Conservation (phyloP, 2,888 invertebrate genomes). For the Drosophila affinis region DNA sequence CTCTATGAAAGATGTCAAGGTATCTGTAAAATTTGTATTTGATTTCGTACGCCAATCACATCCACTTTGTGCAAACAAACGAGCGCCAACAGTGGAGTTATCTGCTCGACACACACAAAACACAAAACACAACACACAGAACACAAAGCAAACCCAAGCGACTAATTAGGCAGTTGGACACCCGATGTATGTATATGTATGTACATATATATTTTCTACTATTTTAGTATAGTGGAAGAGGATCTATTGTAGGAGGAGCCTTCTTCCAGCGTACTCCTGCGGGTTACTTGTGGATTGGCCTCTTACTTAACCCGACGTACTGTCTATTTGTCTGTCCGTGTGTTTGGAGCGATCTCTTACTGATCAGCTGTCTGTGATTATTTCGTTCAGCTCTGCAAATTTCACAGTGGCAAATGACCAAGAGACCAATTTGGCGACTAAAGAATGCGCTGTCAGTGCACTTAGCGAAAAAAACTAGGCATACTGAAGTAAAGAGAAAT, state of each 20-base stretch:
- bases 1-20: constrained; percentile 81
- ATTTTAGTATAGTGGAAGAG: not conserved
- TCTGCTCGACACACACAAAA: not conserved
- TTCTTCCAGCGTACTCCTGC: not conserved
- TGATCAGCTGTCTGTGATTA: not conserved
- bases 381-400: too few relatives aligned
- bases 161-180: constrained; percentile 11
- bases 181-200: constrained; percentile 2
- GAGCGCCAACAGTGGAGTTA: too few relatives aligned
- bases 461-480: too few relatives aligned
- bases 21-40: constrained; percentile 61
- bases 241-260: not conserved
- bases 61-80: constrained; percentile 26
- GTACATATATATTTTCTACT: not conserved
- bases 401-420: too few relatives aligned
- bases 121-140: constrained; percentile 13
- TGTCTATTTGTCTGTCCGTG: too few relatives aligned
- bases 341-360: too few relatives aligned
- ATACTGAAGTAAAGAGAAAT: too few relatives aligned
- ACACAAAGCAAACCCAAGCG: constrained; percentile 16
- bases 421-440: too few relatives aligned
- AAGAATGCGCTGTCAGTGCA: too few relatives aligned
- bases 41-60: constrained; percentile 65
- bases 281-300: too few relatives aligned
- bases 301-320: constrained; percentile 8